Conservation (phyloP, 2,888 invertebrate species). For the Drosophila putrida region DNA sequence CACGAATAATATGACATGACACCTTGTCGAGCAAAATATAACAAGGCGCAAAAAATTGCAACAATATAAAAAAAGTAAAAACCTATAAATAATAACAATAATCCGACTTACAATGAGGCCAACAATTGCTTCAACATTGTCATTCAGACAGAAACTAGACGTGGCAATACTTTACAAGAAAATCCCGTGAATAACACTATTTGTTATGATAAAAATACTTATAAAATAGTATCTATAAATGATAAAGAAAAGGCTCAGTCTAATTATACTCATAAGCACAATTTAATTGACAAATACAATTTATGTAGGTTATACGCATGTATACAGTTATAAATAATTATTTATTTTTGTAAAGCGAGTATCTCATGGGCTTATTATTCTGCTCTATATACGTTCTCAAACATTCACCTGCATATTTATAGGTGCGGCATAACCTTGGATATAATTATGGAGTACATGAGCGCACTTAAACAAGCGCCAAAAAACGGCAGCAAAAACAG, state of each 20-base stretch:
- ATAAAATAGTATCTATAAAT: no score
- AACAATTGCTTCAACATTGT: conserved; percentile 23
- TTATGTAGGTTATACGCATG: no score
- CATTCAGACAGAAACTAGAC: conserved; percentile 8
- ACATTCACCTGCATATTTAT: conserved; percentile 24
- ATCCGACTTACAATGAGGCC: conserved; percentile 21
- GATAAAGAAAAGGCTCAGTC: no score
- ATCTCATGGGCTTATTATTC: conserved; percentile 6
- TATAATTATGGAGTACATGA: conserved; percentile 31
- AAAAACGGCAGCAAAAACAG: conserved; percentile 10
- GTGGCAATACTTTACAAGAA: conserved; percentile 24
- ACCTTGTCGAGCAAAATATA: conserved; percentile 29
- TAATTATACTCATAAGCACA: no score
- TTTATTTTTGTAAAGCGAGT: conserved; percentile 1
- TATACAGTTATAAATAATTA: background rate
- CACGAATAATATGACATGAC: conserved; percentile 46
- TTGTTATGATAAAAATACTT: no score
- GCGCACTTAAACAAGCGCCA: conserved; percentile 6
- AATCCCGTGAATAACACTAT: conserved; percentile 22
- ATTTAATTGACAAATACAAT: no score
- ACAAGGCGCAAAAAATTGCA: conserved; percentile 20
- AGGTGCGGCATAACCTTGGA: conserved; percentile 33
- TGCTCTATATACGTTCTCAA: conserved; percentile 14
- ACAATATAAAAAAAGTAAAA: conserved; percentile 20
- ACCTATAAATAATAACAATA: conserved; percentile 33